Percentiles rank a stretch among this genome's conserved stretches.
Evolutionary conservation across 2,888 invertebrate genomes (phyloP).

Genomic region (Agapostemon virescens): DNA sequence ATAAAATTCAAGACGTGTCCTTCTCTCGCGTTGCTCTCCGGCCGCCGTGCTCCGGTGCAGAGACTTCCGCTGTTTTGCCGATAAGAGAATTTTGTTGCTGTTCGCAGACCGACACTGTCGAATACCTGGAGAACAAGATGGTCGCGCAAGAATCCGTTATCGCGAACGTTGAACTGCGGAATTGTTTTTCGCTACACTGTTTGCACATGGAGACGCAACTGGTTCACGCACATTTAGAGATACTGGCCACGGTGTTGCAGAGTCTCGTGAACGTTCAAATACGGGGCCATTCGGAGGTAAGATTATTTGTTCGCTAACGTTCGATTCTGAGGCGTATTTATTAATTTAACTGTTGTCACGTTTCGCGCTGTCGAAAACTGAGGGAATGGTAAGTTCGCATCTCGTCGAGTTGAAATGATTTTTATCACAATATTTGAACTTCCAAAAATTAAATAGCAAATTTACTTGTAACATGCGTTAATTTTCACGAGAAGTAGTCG

Average conservation of each 20-base stretch:
- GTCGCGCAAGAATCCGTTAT: conserved; percentile 84
- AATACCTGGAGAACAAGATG: conserved; percentile 84
- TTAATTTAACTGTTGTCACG: not conserved
- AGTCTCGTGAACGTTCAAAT: conserved; percentile 83
- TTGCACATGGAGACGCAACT: conserved; percentile 85
- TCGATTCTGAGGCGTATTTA: not conserved
- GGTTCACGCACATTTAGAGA: conserved; percentile 84
- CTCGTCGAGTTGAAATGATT: not conserved
- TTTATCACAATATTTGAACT: not conserved
- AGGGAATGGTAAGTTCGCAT: conserved; percentile 35
- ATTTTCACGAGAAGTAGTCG: too few relatives aligned
- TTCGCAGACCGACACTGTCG: conserved; percentile 83
- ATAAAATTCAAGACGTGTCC: conserved; percentile 24
- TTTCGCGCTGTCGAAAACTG: conserved; percentile 11
- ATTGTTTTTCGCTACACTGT: conserved; percentile 84
- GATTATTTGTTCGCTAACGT: not conserved
- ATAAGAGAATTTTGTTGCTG: conserved; percentile 14
- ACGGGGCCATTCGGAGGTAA: conserved; percentile 83
- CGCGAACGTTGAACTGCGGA: conserved; percentile 83
- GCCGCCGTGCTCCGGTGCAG: not conserved
- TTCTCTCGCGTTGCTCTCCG: not conserved
- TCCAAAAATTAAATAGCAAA: too few relatives aligned
- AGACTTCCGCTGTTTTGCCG: not conserved
- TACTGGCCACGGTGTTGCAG: conserved; percentile 83
- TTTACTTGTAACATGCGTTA: too few relatives aligned